phyloP scores from a whole-genome alignment of 2,797 vertebrate species.

The Nyctibius grandis region DNA sequence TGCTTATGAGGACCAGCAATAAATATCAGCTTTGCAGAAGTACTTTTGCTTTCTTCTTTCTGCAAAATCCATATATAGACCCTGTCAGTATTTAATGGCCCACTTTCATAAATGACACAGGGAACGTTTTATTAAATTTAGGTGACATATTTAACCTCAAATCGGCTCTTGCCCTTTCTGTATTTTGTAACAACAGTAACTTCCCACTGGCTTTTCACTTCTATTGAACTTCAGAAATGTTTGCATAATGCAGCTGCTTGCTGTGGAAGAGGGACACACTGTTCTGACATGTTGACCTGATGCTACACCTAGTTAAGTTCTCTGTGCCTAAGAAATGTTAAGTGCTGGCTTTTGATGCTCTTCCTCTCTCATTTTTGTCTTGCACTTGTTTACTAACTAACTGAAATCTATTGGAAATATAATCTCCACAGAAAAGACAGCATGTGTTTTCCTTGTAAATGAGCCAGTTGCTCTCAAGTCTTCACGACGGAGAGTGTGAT shows the following conservation, averaged over 20 bases:
- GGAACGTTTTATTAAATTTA: not conserved
- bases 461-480: not conserved
- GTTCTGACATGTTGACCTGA: not conserved
- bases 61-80: not conserved
- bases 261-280: not conserved
- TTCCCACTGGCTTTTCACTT: not conserved
- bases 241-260: not conserved
- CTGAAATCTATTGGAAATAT: not conserved
- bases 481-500: not conserved
- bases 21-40: not conserved
- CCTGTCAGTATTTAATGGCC: not conserved
- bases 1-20: not conserved
- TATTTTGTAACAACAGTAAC: not conserved
- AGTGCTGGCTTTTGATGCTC: not conserved
- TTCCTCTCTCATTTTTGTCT: not conserved
- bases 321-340: not conserved
- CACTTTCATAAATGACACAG: not conserved
- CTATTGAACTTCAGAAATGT: not conserved
- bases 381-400: not conserved
- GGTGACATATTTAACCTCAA: not conserved
- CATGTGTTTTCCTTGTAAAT: not conserved
- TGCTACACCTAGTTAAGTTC: not conserved
- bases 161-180: not conserved
- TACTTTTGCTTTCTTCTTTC: not conserved
- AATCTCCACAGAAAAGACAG: not conserved